phyloP scores from a whole-genome alignment of 2,797 vertebrate genomes.

The Numenius phaeopus region DNA sequence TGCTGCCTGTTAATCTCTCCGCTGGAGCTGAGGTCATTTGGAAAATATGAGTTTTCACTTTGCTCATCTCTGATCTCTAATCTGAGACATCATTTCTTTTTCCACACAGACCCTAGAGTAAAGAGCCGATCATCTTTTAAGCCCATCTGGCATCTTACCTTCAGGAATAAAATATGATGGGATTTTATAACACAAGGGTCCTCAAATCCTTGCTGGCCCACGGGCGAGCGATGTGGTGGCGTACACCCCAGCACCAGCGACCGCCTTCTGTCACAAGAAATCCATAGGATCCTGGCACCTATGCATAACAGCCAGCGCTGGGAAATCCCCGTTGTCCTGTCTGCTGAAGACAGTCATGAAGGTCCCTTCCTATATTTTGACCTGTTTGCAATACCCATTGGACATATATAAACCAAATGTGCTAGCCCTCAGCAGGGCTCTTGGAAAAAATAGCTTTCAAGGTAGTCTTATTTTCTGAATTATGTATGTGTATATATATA shows the following conservation, averaged over 20 bases:
- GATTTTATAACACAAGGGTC: background rate
- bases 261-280: background rate
- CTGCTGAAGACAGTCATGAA: background rate
- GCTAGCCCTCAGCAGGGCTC: background rate
- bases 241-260: background rate
- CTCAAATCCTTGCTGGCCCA: rapidly evolving
- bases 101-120: background rate
- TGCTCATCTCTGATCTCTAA: background rate
- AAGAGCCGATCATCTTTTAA: rapidly evolving
- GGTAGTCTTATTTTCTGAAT: background rate
- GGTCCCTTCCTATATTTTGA: background rate
- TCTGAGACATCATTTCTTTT: background rate
- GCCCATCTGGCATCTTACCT: background rate
- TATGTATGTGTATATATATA: background rate
- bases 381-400: background rate
- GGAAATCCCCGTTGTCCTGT: background rate
- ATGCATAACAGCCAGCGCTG: background rate
- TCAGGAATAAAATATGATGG: background rate
- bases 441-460: background rate
- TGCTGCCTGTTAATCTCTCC: background rate
- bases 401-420: background rate
- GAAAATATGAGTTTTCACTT: background rate
- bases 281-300: background rate
- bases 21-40: background rate
- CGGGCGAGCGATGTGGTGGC: rapidly evolving